Base-by-base conservation (phyloP, 2,113 vertebrate species). In the Cynocephalus volans region DNA sequence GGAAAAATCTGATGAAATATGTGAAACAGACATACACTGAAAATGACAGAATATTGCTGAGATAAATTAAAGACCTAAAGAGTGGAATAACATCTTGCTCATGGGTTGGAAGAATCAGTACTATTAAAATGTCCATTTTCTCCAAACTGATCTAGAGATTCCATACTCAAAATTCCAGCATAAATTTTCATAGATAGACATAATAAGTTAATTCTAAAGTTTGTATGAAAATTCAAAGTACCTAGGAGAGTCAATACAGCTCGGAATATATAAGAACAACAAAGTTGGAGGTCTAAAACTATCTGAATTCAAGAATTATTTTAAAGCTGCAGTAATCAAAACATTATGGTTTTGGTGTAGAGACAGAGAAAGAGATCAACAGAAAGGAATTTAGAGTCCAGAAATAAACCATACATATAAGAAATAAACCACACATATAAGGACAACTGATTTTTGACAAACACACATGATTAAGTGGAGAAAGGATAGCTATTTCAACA, bases 151-250 rank as follows among this genome's bases (percentile, higher is more conserved):
- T 87, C 33, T 72, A 79, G 33, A 83, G 48, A 52, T 48, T 77
- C 69, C 90, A 50, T 3, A 54, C 7, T 75, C 19, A 58, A 73
- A 93, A 15, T 93, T 65, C 50, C 11, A 92, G 45, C 50, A 45
- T 36, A 90, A 48, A 84, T 56, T 85, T 80, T 88, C 77, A 18
- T 73, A 69, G 6, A 4, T 62, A 76, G 3, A 60, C 2, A 65
- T 93, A 80, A 50, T 12, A 95, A 79, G 14, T 54, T 87, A 83
- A 93, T 82, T 93, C 50, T 87, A 92, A 96, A 94, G 67, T 83
- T 76, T 33, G 26, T 50, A n/a, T 50, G 60, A 13, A 89, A 89
- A 87, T 41, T 87, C 10, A 72, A 90, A 92, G 10, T 52, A 62
- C 36, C 33, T 41, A 88, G 0, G 24, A 87, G 1, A 73, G 12